These are phyloP conservation scores for Eupeodes latifasciatus DNA, from an alignment of 2,888 invertebrate genomes.

Conservation along the genomic window DNA sequence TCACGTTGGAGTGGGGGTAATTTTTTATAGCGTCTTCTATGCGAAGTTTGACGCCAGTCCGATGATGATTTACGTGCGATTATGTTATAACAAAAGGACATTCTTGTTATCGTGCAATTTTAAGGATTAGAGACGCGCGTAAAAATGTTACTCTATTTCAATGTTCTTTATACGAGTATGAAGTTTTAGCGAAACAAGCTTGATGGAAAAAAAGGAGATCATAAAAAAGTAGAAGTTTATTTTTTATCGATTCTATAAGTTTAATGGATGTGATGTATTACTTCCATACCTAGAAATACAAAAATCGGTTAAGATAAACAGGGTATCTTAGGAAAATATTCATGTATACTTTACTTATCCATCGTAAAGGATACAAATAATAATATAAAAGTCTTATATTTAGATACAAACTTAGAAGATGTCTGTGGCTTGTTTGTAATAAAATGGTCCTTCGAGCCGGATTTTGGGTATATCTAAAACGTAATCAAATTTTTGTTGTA, in stretches of 20 bases:
- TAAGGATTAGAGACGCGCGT: constrained; percentile 66
- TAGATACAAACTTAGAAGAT: background rate
- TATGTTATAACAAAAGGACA: constrained; percentile 59
- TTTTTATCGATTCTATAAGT: constrained; percentile 24
- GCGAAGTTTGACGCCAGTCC: constrained; percentile 66
- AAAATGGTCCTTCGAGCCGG: no score
- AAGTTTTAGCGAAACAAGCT: constrained; percentile 42
- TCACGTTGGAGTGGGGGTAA: constrained; percentile 5
- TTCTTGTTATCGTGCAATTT: constrained; percentile 74
- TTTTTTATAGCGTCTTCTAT: constrained; percentile 37
- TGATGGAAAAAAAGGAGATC: background rate
- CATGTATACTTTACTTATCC: background rate
- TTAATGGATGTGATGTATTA: background rate
- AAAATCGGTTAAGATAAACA: background rate
- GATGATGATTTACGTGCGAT: constrained; percentile 55
- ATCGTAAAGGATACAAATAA: background rate
- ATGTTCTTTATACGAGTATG: constrained; percentile 43
- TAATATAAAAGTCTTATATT: background rate
- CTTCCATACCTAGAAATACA: no score
- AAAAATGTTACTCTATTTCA: constrained; percentile 69
- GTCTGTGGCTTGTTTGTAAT: background rate
- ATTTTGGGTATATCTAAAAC: no score
- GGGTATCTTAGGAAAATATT: background rate
- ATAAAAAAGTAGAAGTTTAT: constrained; percentile 29
- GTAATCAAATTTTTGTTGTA: no score